Conservation (phyloP, 2,888 invertebrate genomes). For the Dioctria rufipes region DNA sequence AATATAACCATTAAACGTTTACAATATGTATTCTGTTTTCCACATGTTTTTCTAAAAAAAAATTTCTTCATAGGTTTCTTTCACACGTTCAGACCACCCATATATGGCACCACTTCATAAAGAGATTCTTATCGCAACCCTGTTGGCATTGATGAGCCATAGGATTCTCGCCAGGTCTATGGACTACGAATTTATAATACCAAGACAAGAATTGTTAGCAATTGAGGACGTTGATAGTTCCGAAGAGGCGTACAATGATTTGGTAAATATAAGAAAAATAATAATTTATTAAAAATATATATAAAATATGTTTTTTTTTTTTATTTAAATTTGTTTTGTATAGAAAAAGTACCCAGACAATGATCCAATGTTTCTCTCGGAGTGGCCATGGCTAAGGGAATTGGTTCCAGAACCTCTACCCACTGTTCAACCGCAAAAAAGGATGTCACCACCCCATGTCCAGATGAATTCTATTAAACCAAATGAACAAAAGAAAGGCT, state of each 20-base stretch:
- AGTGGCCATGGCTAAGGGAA: conserved; percentile 63
- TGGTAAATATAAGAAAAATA: conserved; percentile 13
- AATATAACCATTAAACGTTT: neutral
- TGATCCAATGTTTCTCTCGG: conserved; percentile 63
- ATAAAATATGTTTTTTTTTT: neutral
- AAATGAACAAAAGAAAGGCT: neutral
- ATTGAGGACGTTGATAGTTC: conserved; percentile 38
- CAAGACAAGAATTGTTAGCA: conserved; percentile 15
- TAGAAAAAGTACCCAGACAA: conserved; percentile 63
- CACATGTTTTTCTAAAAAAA: neutral
- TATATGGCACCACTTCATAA: conserved; percentile 50
- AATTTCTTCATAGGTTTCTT: neutral
- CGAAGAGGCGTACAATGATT: conserved; percentile 41
- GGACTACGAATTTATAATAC: conserved; percentile 6
- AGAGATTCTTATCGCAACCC: conserved; percentile 48
- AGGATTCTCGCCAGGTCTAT: conserved; percentile 39
- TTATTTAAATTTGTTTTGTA: neutral
- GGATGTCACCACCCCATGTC: neutral
- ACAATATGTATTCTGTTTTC: neutral
- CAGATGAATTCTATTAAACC: neutral
- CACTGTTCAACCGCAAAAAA: neutral
- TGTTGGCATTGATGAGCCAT: conserved; percentile 44
- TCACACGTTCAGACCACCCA: conserved; percentile 10
- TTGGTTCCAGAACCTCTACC: neutral
- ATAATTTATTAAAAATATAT: neutral